Percentiles rank a stretch among this genome's conserved stretches.
phyloP scores from a whole-genome alignment of 2,888 invertebrate species.

The Drosophila vallismaia region DNA sequence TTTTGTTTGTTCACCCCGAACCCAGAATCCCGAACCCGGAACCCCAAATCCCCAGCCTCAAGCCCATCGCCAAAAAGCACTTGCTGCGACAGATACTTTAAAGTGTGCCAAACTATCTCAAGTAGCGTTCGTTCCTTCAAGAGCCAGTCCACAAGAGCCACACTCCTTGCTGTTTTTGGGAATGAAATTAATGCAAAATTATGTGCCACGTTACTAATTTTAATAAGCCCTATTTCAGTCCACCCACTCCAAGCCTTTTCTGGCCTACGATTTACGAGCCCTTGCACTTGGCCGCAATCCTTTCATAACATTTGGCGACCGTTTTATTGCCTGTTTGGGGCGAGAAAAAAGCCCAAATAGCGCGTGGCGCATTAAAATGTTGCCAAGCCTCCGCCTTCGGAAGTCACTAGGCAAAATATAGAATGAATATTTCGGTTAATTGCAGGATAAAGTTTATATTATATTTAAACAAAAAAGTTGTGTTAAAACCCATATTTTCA shows the following conservation, averaged over 20 bases:
- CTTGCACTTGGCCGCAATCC: conserved; percentile 66
- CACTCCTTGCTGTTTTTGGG: conserved; percentile 11
- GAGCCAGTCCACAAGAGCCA: conserved; percentile 19
- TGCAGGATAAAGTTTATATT: background rate
- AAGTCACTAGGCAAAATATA: background rate
- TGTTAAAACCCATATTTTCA: too few relatives aligned
- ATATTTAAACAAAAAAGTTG: background rate
- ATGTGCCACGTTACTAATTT: conserved; percentile 76
- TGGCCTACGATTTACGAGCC: conserved; percentile 69
- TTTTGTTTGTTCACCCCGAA: conserved; percentile 51
- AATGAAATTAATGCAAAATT: conserved; percentile 70
- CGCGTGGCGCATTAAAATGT: conserved; percentile 70
- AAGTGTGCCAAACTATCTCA: conserved; percentile 71
- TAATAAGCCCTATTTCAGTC: conserved; percentile 37
- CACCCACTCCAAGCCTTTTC: background rate
- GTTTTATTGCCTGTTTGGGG: conserved; percentile 67
- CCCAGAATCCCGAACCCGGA: conserved; percentile 1
- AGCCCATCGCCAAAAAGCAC: conserved; percentile 38
- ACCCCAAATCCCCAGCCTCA: background rate
- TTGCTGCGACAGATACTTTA: conserved; percentile 75
- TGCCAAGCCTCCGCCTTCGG: conserved; percentile 41
- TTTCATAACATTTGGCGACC: conserved; percentile 69
- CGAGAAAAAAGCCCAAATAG: conserved; percentile 33
- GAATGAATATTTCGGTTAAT: background rate
- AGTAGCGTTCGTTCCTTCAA: conserved; percentile 11